phyloP scores from a whole-genome alignment of 2,113 vertebrate species.

The Prunella fulvescens region DNA sequence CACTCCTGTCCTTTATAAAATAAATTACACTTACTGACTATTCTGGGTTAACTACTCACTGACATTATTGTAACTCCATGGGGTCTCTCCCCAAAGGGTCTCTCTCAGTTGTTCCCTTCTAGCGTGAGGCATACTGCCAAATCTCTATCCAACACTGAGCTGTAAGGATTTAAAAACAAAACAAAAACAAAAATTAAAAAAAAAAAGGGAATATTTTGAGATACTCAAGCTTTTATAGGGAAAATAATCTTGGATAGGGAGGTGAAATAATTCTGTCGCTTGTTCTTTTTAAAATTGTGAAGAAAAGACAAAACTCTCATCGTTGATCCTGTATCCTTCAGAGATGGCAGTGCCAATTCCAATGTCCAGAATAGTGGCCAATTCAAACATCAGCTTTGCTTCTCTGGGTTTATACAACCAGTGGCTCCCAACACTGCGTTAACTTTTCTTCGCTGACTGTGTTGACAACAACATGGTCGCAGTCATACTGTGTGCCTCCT shows the following conservation, averaged over 20 bases:
- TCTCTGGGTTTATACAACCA: slow-evolving; percentile 74
- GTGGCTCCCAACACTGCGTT: slow-evolving; percentile 85
- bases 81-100: neutral
- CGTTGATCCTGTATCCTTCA: neutral
- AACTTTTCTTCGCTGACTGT: slow-evolving; percentile 73
- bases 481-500: slow-evolving; percentile 91
- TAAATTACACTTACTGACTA: neutral
- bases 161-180: neutral
- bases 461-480: slow-evolving; percentile 87
- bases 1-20: neutral
- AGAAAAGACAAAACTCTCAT: neutral
- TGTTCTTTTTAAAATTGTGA: neutral
- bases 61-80: neutral
- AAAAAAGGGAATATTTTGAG: neutral
- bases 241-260: neutral
- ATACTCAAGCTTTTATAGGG: neutral
- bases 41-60: neutral
- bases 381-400: neutral
- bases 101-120: neutral
- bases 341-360: neutral
- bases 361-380: neutral
- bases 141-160: neutral
- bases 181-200: neutral
- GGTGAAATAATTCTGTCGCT: neutral
- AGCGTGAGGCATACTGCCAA: neutral